These are phyloP conservation scores for Parochlus steinenii DNA, from an alignment of 2,888 invertebrate species.

Conservation along the genomic window DNA sequence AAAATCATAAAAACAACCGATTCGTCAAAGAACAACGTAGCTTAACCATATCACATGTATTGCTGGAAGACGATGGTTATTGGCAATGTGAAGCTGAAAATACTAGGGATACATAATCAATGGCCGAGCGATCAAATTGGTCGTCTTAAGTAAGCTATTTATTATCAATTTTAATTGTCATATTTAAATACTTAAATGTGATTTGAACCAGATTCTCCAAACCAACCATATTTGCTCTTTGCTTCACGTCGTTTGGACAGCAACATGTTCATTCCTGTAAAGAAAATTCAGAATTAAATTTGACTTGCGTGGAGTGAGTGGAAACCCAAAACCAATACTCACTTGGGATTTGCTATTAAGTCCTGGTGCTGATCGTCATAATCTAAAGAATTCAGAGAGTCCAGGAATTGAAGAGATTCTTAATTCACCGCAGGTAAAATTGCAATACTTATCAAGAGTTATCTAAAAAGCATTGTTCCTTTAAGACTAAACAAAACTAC, in stretches of 20 bases:
- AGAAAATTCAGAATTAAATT: slow-evolving; percentile 65
- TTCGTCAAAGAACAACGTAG: slow-evolving; percentile 30
- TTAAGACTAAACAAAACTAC: slow-evolving; percentile 24
- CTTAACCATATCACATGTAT: slow-evolving; percentile 30
- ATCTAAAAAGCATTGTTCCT: too few relatives aligned
- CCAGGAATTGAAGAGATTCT: slow-evolving; percentile 30
- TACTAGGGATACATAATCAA: slow-evolving; percentile 42
- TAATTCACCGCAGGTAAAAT: too few relatives aligned
- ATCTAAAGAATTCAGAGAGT: slow-evolving; percentile 33
- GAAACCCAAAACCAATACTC: slow-evolving; percentile 46
- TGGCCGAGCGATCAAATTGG: slow-evolving; percentile 44
- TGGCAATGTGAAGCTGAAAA: slow-evolving; percentile 58
- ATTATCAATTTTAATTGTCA: too few relatives aligned
- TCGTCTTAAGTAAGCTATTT: slow-evolving; percentile 56
- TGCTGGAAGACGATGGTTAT: slow-evolving; percentile 49
- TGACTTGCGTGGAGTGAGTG: slow-evolving; percentile 72
- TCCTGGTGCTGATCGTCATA: slow-evolving; percentile 42
- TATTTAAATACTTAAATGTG: too few relatives aligned
- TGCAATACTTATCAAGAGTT: too few relatives aligned
- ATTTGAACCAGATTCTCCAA: slow-evolving; percentile 67
- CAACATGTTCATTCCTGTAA: slow-evolving; percentile 75
- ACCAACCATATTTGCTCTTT: slow-evolving; percentile 70
- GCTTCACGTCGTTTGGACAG: slow-evolving; percentile 73
- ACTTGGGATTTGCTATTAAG: slow-evolving; percentile 30
- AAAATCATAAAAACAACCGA: too few relatives aligned